Base-by-base conservation (phyloP, 1,140 invertebrate species). In the Sarcophaga bullata region DNA sequence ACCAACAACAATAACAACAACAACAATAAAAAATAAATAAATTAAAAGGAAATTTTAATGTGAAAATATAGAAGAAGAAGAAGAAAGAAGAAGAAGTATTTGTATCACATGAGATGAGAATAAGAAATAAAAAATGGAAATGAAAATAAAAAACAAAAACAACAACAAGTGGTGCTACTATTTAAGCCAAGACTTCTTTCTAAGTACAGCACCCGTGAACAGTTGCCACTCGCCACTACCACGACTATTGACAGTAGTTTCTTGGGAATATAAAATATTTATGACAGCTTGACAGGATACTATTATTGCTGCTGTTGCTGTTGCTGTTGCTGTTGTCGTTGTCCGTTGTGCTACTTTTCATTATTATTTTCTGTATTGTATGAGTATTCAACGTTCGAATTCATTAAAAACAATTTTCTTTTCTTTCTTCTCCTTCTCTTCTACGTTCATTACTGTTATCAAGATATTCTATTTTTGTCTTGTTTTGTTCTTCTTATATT, bases 221-320 rank as follows among this genome's bases (percentile, higher is more conserved):
- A 58, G 11, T 37, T 58, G 54, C n/a, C n/a, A 58, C 54, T 58
- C 11, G n/a, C 6, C n/a, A 15, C 54, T 58, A 58, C 6, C n/a
- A 5, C 11, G 15, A 58, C 54, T 58, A 13, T 19, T 25, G 25
- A 68, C n/a, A 25, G 62, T 68, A 68, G 8, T 37, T 37, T 37
- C 25, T 37, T 37, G 25, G 6, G n/a, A 68, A 19, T 68, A 68
- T 19, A 68, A 68, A 25, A 68, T 68, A 68, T 68, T 68, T 68
- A 68, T 68, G 62, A 68, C 62, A 68, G 62, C 62, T 68, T 68
- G 62, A 25, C 62, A 68, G 62, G 62, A 68, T 68, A 19, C 62
- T 68, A 52, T 52, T 9, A 9, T 52, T 10, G 9, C 50, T 13
- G 13, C 13, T 10, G 8, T 10, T 52, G 13, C 50, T 52, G 13